A percentile compares a stretch with the other conserved stretches of the same genome.
Evolutionary conservation across 2,888 invertebrate species (phyloP).

Genomic region (Rhamphomyia laevipes): DNA sequence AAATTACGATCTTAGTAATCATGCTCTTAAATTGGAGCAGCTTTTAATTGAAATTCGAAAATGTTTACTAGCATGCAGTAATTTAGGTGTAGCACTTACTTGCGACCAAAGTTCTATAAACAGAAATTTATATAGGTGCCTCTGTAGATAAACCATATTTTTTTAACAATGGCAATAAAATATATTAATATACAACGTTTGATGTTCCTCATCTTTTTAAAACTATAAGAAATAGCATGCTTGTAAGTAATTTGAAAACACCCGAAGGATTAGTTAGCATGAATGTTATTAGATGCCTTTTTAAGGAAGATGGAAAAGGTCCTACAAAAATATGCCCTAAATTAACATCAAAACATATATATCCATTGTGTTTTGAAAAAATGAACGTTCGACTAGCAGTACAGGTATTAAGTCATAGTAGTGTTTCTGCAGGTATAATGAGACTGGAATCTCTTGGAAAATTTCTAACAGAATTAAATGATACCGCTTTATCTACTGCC

Average conservation of each 20-base stretch:
- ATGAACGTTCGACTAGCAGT: slow-evolving; percentile 2
- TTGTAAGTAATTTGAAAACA: no score
- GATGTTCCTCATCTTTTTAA: slow-evolving; percentile 1
- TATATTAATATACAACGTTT: background rate
- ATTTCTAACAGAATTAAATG: background rate
- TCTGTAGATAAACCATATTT: slow-evolving; percentile 2
- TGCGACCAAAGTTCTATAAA: no score
- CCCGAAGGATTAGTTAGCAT: background rate
- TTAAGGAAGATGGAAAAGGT: background rate
- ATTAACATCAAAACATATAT: slow-evolving; percentile 1
- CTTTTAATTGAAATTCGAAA: no score
- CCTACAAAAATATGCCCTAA: slow-evolving; percentile 4
- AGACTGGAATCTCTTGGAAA: background rate
- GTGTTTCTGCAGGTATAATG: background rate
- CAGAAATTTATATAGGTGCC: background rate
- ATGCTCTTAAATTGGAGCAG: no score
- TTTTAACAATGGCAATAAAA: background rate
- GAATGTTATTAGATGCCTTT: background rate
- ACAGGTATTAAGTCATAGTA: slow-evolving; percentile 1
- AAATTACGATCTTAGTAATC: no score
- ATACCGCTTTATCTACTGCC: background rate
- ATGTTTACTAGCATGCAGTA: no score
- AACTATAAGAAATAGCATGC: background rate
- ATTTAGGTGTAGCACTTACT: no score
- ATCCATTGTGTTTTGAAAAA: slow-evolving; percentile 4